phyloP scores from a whole-genome alignment of 1,140 invertebrate species.

The Helicoverpa armigera region DNA sequence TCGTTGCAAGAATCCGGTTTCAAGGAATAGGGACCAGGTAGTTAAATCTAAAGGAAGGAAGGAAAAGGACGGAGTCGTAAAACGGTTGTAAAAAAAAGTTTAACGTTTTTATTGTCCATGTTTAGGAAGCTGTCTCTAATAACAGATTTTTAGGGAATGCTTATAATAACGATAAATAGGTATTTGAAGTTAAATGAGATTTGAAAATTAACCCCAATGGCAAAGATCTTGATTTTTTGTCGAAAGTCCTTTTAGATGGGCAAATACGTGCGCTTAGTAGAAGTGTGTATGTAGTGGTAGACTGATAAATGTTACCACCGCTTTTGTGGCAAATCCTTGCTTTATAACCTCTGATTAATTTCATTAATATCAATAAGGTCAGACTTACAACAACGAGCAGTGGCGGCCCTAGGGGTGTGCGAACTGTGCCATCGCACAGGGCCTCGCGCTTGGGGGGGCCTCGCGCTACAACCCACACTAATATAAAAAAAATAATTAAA shows the following conservation, averaged over 20 bases:
- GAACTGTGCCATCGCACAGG: too few species aligned
- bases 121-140: conserved; percentile 21
- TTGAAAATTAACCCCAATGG: too few species aligned
- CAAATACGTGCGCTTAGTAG: too few species aligned
- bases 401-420: too few species aligned
- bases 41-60: conserved; percentile 36
- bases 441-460: too few species aligned
- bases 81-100: conserved; percentile 34
- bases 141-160: background rate
- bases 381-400: background rate
- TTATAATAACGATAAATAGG: background rate
- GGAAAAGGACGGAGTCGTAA: conserved; percentile 24
- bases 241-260: too few species aligned
- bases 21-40: conserved; percentile 27
- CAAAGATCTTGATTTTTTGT: too few species aligned
- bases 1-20: background rate
- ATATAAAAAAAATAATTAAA: too few species aligned
- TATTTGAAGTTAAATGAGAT: background rate
- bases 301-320: conserved; percentile 3
- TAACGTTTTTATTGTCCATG: conserved; percentile 27
- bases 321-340: background rate
- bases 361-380: background rate
- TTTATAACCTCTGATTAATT: background rate
- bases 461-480: too few species aligned
- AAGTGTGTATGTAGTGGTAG: too few species aligned